Evolutionary conservation across 30 jellyfish, hydroid and myxozoan species (phyloP), one percentile per base, ranked within the genome.

Genomic region (Turritopsis dohrnii): DNA sequence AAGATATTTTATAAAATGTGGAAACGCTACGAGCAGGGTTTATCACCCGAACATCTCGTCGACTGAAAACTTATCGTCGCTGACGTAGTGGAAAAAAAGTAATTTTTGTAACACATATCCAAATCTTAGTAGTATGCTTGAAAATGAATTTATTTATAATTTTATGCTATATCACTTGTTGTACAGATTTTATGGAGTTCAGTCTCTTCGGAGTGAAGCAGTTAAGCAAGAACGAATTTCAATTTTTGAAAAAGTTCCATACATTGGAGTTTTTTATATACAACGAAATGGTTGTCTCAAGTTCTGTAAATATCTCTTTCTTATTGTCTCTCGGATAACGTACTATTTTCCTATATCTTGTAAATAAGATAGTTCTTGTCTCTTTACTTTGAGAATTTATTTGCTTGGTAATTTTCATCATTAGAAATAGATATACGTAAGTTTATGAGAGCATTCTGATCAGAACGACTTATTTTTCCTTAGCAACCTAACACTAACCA

Each of bases 21-120:
- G 99, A 88, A 89, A 30, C 81, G 97, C 72, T 85, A 80, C 89
- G 97, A 95, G 79, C 81, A 88, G 52, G 96, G 96, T 21, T 31
- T 81, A 74, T 84, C 93, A 16, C 53, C 94, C 22, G 99, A 95
- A 71, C 99, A 95, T 84, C 52, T 88, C 29, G 53, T 94, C 1
- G 83, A 83, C 20, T 90, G 13, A 41, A 41, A 86, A 72, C 18
- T 72, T 60, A 18, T 60, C 21, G 73, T 60, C 28, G 16, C 77
- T 8, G 77, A 7, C 22, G 30, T 69, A 8, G 19, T 69, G 28
- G 30, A 16, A 23, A 60, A 60, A n/a, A 69, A 69, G 30, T 69
- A 69, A n/a, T n/a, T 69, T 69, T 69, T n/a, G 30, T 69, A 41
- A 41, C 60, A 41, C 60, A 3, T 41, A 41, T 41, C 60, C 60